Evolutionary conservation across 2,797 vertebrate species (phyloP).

Genomic region (Chelidonichthys spinosus): DNA sequence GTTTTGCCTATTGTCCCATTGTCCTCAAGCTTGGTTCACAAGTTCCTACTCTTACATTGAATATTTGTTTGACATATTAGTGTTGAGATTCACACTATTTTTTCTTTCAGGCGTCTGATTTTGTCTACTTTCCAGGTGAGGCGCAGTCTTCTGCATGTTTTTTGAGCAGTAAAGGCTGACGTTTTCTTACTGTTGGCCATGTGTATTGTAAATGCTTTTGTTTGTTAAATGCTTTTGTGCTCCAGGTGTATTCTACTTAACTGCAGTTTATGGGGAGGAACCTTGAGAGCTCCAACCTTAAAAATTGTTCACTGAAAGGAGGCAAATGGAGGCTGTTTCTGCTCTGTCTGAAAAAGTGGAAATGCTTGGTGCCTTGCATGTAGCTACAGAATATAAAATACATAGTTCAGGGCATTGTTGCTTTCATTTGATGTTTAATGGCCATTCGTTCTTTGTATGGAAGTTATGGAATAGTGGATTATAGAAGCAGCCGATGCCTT

Average conservation of each 20-base stretch:
- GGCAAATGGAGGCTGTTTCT: conserved; percentile 1
- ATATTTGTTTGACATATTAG: neutral
- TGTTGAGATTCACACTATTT: too few relatives aligned
- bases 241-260: conserved; percentile 17
- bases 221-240: conserved; percentile 27
- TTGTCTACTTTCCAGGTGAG: too few relatives aligned
- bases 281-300: conserved; percentile 9
- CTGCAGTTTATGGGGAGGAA: conserved; percentile 9
- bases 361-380: neutral
- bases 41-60: neutral
- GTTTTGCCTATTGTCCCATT: neutral
- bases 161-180: conserved; percentile 28
- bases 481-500: neutral
- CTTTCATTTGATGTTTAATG: neutral
- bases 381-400: neutral
- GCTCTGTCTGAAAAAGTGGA: neutral
- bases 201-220: neutral
- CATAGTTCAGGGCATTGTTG: neutral
- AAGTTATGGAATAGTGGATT: neutral
- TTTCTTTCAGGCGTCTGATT: too few relatives aligned
- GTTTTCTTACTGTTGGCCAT: conserved; percentile 13
- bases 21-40: neutral
- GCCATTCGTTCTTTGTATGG: neutral
- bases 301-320: conserved; percentile 2
- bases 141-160: conserved; percentile 6